Evolutionary conservation across 2,888 invertebrate species (phyloP).

Genomic region (Diaperis boleti): DNA sequence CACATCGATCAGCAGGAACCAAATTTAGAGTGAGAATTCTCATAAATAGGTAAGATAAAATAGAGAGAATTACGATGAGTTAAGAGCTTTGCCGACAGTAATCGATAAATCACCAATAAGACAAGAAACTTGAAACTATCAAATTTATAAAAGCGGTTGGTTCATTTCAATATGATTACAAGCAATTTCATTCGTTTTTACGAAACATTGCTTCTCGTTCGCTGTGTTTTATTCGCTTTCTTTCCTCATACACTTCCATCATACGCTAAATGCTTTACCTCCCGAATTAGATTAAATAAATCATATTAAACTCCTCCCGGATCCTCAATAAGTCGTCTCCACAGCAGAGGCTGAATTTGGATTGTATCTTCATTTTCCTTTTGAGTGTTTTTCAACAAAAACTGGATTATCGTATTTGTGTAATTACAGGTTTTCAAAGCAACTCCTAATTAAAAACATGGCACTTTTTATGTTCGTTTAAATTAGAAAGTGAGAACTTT

Average conservation of each 20-base stretch:
- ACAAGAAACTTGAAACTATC: background rate
- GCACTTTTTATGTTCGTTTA: background rate
- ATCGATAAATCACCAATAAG: background rate
- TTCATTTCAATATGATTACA: background rate
- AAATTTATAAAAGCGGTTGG: background rate
- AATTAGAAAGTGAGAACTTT: background rate
- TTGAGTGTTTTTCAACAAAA: conserved; percentile 8
- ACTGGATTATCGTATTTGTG: conserved; percentile 15
- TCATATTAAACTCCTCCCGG: conserved; percentile 3
- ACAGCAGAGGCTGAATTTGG: conserved; percentile 4
- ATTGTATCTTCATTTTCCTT: conserved; percentile 12
- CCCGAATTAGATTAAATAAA: conserved; percentile 12
- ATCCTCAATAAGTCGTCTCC: no score
- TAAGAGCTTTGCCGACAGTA: no score
- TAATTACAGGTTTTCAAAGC: conserved; percentile 13
- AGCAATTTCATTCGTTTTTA: background rate
- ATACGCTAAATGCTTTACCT: background rate
- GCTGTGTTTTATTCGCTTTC: background rate
- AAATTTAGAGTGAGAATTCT: no score
- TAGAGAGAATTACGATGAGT: no score
- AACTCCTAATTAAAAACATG: conserved; percentile 5
- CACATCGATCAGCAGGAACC: background rate
- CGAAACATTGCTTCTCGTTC: background rate
- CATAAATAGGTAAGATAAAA: no score
- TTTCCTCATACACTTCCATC: no score